Evolutionary conservation across 2,113 vertebrate genomes (phyloP).

Genomic region (Ptilonorhynchus violaceus): DNA sequence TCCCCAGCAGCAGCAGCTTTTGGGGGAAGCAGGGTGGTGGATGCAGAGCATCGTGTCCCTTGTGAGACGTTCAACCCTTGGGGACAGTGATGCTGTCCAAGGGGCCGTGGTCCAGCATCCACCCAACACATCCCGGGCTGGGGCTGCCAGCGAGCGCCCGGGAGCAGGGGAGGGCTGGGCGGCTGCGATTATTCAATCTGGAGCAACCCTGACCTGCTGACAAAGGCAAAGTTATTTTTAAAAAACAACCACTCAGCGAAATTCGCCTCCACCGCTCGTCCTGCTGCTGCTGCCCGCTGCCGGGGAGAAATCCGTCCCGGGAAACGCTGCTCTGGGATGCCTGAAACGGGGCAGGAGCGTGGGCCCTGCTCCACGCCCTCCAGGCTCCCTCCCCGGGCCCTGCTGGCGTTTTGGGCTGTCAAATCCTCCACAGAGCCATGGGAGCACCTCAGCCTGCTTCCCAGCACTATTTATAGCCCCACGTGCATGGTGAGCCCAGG

Average conservation of each 20-base stretch:
- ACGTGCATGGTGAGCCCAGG: fast-evolving
- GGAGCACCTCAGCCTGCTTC: not conserved
- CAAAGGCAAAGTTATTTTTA: conserved; percentile 73
- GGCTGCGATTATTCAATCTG: conserved; percentile 53
- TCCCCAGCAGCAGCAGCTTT: not conserved
- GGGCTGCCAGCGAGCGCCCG: not conserved
- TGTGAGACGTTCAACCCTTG: fast-evolving
- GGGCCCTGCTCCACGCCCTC: not conserved
- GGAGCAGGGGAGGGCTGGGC: conserved; percentile 43
- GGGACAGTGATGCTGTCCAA: not conserved
- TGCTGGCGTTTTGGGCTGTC: not conserved
- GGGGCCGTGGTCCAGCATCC: not conserved
- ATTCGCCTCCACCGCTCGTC: conserved; percentile 17
- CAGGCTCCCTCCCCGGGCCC: not conserved
- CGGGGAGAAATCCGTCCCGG: not conserved
- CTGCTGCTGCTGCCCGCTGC: conserved; percentile 15
- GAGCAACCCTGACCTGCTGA: conserved; percentile 71
- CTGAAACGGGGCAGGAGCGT: fast-evolving
- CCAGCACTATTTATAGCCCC: not conserved
- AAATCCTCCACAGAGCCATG: fast-evolving
- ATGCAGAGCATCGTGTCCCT: not conserved
- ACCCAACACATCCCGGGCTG: not conserved
- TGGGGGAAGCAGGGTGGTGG: not conserved
- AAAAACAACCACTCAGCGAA: conserved; percentile 68
- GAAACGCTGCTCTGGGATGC: not conserved